A percentile compares a stretch with the other conserved stretches of the same genome.
phyloP scores from a whole-genome alignment of 2,797 vertebrate genomes.

The Acridotheres tristis region DNA sequence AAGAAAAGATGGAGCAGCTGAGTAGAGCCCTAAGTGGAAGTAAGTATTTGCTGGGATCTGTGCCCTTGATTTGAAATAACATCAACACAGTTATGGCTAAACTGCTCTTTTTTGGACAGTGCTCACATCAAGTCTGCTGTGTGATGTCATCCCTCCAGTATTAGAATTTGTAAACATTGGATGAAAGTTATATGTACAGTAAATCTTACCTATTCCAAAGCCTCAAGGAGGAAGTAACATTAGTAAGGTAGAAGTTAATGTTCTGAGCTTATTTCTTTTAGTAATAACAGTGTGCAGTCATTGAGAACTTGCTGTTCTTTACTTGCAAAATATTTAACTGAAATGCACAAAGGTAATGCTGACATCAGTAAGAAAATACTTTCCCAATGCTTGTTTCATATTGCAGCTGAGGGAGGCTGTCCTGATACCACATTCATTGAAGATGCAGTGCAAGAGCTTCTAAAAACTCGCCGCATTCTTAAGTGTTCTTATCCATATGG shows the following conservation, averaged over 20 bases:
- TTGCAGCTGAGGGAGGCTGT: constrained; percentile 89
- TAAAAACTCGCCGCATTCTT: constrained; percentile 97
- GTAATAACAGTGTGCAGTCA: not conserved
- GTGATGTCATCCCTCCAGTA: not conserved
- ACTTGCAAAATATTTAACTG: not conserved
- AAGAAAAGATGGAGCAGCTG: constrained; percentile 99
- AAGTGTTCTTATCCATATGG: constrained; percentile 99
- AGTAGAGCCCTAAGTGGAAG: constrained; percentile 94
- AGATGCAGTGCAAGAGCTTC: constrained; percentile 95
- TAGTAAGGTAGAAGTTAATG: not conserved
- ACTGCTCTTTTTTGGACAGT: not conserved
- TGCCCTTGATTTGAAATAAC: not conserved
- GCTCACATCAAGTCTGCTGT: not conserved
- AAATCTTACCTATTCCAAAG: not conserved
- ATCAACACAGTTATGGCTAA: not conserved
- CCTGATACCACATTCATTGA: constrained; percentile 99
- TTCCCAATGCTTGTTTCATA: constrained; percentile 36
- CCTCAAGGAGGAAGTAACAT: not conserved
- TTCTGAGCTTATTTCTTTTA: not conserved
- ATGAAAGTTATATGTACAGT: not conserved
- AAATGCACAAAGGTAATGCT: not conserved
- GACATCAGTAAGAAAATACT: not conserved
- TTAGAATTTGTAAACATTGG: not conserved
- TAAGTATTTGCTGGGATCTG: constrained; percentile 73
- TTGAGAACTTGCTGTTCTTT: not conserved